Evolutionary conservation across 2,888 invertebrate species (phyloP).

Genomic region (Helicoverpa assulta): DNA sequence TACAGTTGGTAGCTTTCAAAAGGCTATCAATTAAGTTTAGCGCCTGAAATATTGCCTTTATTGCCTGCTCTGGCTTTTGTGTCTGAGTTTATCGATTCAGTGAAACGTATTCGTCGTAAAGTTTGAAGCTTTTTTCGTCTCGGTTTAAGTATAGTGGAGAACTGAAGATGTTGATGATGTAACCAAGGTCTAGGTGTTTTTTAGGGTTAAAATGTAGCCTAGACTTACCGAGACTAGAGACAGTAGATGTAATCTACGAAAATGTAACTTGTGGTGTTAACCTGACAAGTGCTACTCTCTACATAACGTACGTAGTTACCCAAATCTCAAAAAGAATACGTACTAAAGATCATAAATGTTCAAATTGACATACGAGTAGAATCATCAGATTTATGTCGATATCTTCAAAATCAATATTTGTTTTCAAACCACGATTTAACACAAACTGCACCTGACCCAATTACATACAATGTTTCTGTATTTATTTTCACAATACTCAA

Average conservation of each 20-base stretch:
- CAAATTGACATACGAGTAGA: constrained; percentile 13
- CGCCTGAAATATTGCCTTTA: constrained; percentile 37
- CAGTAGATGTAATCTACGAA: no score
- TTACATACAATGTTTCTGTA: constrained; percentile 53
- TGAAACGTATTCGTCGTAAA: constrained; percentile 31
- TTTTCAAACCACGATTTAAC: constrained; percentile 19
- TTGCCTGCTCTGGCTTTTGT: constrained; percentile 44
- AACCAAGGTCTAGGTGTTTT: not conserved
- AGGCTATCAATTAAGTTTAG: constrained; percentile 56
- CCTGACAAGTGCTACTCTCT: not conserved
- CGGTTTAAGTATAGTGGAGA: not conserved
- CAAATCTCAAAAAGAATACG: not conserved
- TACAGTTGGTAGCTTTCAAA: constrained; percentile 34
- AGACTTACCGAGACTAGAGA: not conserved
- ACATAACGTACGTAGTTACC: not conserved
- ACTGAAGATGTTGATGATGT: not conserved
- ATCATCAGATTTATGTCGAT: constrained; percentile 4
- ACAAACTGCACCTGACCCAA: constrained; percentile 52
- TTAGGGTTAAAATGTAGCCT: not conserved
- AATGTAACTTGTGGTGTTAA: no score
- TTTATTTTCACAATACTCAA: constrained; percentile 51
- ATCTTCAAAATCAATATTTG: constrained; percentile 27
- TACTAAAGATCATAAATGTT: constrained; percentile 1
- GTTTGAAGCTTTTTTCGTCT: constrained; percentile 18
- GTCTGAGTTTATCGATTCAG: constrained; percentile 44